Conservation (phyloP, 2,888 invertebrate species). For the Nezara viridula region DNA sequence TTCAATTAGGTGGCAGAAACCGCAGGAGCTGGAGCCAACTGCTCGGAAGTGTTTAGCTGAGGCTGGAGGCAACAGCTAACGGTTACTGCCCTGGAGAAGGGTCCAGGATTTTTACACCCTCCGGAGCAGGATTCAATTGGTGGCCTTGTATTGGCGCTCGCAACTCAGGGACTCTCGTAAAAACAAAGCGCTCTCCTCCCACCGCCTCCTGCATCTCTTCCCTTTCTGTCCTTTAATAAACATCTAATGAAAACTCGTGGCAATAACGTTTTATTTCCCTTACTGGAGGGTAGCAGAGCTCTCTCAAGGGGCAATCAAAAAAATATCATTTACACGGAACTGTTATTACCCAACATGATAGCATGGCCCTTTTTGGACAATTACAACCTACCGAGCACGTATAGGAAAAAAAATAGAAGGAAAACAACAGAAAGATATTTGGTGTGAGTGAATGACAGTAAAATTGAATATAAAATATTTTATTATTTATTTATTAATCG, state of each 20-base stretch:
- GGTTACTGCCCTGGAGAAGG: slow-evolving; percentile 19
- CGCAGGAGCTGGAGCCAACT: slow-evolving; percentile 17
- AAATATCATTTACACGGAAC: slow-evolving; percentile 30
- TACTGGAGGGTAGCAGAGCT: background rate
- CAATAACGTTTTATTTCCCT: slow-evolving; percentile 24
- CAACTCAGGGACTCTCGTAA: slow-evolving; percentile 41
- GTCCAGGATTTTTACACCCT: slow-evolving; percentile 44
- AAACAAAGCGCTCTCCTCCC: slow-evolving; percentile 45
- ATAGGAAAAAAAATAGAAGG: too few species aligned
- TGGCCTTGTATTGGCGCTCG: slow-evolving; percentile 36
- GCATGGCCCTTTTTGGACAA: background rate
- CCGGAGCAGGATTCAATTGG: slow-evolving; percentile 36
- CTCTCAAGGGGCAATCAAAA: slow-evolving; percentile 31
- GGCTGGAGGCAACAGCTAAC: slow-evolving; percentile 42
- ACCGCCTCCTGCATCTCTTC: slow-evolving; percentile 1
- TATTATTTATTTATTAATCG: too few species aligned
- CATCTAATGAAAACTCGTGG: slow-evolving; percentile 43
- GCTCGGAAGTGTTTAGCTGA: slow-evolving; percentile 40
- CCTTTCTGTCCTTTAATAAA: slow-evolving; percentile 29
- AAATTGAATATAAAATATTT: too few species aligned
- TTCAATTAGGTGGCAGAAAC: slow-evolving; percentile 44
- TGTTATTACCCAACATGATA: background rate
- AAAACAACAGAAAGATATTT: too few species aligned
- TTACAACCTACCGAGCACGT: background rate
- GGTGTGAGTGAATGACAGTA: too few species aligned